Conservation (phyloP, 2,888 invertebrate species). For the Drosophila anomalata region DNA sequence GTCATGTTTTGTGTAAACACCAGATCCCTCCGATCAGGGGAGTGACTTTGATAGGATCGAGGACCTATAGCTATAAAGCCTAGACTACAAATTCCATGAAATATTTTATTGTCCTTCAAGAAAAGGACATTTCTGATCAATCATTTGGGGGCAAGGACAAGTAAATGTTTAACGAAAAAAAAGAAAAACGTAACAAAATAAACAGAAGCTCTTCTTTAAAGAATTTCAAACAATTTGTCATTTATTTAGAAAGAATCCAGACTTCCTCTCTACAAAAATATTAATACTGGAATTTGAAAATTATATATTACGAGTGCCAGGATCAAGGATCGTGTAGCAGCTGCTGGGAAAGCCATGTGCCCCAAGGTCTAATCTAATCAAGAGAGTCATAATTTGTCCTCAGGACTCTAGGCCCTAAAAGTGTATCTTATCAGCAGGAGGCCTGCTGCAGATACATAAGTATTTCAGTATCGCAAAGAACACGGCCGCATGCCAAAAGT, state of each 20-base stretch:
- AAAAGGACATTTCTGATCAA: slow-evolving; percentile 30
- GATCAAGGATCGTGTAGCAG: slow-evolving; percentile 24
- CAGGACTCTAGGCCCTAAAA: slow-evolving; percentile 14
- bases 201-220: background rate
- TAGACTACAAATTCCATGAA: slow-evolving; percentile 23
- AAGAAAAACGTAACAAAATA: slow-evolving; percentile 16
- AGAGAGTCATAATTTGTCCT: slow-evolving; percentile 72
- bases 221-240: background rate
- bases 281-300: background rate
- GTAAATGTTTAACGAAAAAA: background rate
- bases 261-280: background rate
- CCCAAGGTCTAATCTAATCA: slow-evolving; percentile 66
- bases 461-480: background rate
- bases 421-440: slow-evolving; percentile 57
- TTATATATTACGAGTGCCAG: slow-evolving; percentile 39
- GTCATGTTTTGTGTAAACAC: slow-evolving; percentile 73
- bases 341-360: slow-evolving; percentile 11
- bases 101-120: background rate
- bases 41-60: slow-evolving; percentile 17
- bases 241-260: background rate
- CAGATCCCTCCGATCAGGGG: slow-evolving; percentile 28
- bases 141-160: slow-evolving; percentile 6
- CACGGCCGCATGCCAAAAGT: slow-evolving; percentile 62
- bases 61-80: slow-evolving; percentile 6
- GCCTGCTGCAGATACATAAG: slow-evolving; percentile 35